These are phyloP conservation scores for Meiosimyza platycephala DNA, from an alignment of 2,888 invertebrate genomes.

Conservation along the genomic window DNA sequence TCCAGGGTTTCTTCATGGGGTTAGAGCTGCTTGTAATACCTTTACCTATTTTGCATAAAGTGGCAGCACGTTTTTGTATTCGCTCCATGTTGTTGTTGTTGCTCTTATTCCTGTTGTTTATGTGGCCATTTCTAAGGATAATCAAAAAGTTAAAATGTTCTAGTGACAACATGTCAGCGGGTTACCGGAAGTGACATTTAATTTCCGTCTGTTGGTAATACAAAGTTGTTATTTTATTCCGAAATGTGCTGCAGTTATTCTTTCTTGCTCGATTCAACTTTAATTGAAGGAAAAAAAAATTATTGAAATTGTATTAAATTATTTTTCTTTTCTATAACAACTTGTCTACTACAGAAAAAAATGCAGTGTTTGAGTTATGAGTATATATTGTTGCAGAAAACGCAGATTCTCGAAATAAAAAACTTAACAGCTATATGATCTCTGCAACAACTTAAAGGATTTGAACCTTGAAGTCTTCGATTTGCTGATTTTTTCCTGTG, in stretches of 20 bases:
- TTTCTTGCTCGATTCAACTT: neutral
- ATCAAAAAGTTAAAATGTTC: slow-evolving; percentile 6
- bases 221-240: too few species aligned
- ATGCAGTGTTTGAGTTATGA: too few species aligned
- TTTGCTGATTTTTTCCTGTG: too few species aligned
- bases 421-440: too few species aligned
- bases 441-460: too few species aligned
- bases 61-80: slow-evolving; percentile 15
- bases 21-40: neutral
- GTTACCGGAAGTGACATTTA: slow-evolving; percentile 42
- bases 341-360: too few species aligned
- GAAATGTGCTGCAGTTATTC: neutral
- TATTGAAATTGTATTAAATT: neutral
- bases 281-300: neutral
- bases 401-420: too few species aligned
- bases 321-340: too few species aligned
- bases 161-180: slow-evolving; percentile 23
- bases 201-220: slow-evolving; percentile 37
- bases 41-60: slow-evolving; percentile 21
- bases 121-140: slow-evolving; percentile 13
- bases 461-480: too few species aligned
- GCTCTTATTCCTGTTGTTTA: neutral
- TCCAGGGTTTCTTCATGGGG: slow-evolving; percentile 7
- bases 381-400: too few species aligned
- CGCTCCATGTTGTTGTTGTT: neutral